Evolutionary conservation across 2,888 invertebrate genomes (phyloP), one percentile per base, ranked within the genome.

Genomic region (Hirtodrosophila confusa): DNA sequence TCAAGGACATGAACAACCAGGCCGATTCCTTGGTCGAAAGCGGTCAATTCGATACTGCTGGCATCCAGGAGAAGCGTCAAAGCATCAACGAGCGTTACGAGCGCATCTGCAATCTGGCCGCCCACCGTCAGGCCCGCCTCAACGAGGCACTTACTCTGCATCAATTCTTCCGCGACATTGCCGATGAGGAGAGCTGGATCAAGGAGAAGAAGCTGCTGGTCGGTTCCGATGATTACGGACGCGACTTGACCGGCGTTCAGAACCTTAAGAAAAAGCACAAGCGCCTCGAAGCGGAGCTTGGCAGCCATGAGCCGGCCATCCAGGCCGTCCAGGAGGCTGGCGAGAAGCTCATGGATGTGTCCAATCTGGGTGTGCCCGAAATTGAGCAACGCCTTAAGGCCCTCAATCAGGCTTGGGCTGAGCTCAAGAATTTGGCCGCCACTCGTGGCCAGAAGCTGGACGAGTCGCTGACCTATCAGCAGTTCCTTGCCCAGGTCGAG

Each of bases 181-280:
- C 99, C 71, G 99, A 99, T 90, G 99, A 99, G 92, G 99, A 99
- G 92, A 98, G 98, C 6, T 99, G 99, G 99, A 99, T 99, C 91
- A 99, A 98, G 91, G 99, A 99, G 91, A 99, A 99, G 94, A 99
- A 99, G 90, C 93, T 99, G 29, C 93, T 99, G 23, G 99, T 99
- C 1, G 97, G 98, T 2, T 98, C 98, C 0, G 99, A 99, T 91
- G 99, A 99, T 92, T 99, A 99, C 90, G 99, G 99, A 0, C 96
- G 99, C 69, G 99, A 99, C 91, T 93, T 99, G 83, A 99, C 99
- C 4, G 98, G 99, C 36, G 99, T 99, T 0, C 99, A 99, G 92
- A 99, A 99, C 91, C 93, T 99, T 61, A 96, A 98, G 89, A 99
- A 99, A 93, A 99, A 99, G 91, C 99, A 99, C 93, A 99, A 99